phyloP scores from a whole-genome alignment of 2,888 invertebrate species.

The Flexamia atlantica region DNA sequence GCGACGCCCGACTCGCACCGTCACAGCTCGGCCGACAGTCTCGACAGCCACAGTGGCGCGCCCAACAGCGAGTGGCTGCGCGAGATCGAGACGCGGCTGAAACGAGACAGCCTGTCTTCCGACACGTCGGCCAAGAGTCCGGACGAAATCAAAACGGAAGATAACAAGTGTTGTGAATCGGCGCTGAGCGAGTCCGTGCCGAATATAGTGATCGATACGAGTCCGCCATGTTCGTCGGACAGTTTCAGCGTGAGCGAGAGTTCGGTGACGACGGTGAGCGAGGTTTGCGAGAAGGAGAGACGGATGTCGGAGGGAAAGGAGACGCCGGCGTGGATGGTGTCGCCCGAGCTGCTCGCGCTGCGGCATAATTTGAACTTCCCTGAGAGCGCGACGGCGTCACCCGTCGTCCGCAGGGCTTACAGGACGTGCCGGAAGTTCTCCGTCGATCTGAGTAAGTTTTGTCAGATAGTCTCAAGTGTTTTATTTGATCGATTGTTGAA shows the following conservation, averaged over 20 bases:
- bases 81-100: constrained; percentile 13
- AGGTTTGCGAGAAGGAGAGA: background rate
- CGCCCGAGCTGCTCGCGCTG: constrained; percentile 87
- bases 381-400: constrained; percentile 88
- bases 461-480: too few species aligned
- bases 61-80: constrained; percentile 51
- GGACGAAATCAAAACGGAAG: background rate
- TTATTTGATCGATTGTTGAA: too few species aligned
- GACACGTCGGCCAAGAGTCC: constrained; percentile 15
- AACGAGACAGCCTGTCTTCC: constrained; percentile 9
- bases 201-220: constrained; percentile 48
- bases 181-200: too few species aligned
- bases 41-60: constrained; percentile 49
- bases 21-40: constrained; percentile 57
- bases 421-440: constrained; percentile 80
- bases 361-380: constrained; percentile 90
- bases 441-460: constrained; percentile 82
- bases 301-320: constrained; percentile 77
- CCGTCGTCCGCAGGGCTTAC: constrained; percentile 79
- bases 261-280: background rate
- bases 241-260: background rate
- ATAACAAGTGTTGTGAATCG: background rate
- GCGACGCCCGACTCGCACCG: constrained; percentile 41
- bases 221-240: constrained; percentile 19
- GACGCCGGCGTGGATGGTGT: constrained; percentile 86